phyloP scores from a whole-genome alignment of 2,888 invertebrate genomes.

The Papilio demoleus region DNA sequence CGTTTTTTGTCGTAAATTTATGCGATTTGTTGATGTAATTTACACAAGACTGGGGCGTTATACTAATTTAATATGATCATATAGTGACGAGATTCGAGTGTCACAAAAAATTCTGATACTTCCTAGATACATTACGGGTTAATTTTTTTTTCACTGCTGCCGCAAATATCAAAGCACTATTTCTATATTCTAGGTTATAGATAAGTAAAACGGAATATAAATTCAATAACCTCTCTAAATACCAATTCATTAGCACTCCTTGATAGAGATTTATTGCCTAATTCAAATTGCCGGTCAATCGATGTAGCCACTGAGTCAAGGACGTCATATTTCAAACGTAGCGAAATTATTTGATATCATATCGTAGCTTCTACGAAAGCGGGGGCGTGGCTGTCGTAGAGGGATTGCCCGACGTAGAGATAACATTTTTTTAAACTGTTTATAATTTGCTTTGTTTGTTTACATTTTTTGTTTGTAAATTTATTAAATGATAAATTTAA shows the following conservation, averaged over 20 bases:
- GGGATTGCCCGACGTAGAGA: slow-evolving; percentile 23
- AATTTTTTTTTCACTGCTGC: no score
- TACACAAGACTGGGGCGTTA: no score
- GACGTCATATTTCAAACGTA: slow-evolving; percentile 34
- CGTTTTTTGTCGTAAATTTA: no score
- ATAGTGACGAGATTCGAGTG: no score
- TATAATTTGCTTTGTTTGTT: background rate
- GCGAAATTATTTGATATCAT: slow-evolving; percentile 34
- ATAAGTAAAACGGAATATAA: no score
- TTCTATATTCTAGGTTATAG: no score
- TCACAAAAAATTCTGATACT: no score
- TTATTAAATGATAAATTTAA: background rate
- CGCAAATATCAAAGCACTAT: no score
- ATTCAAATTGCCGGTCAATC: slow-evolving; percentile 14
- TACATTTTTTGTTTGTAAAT: background rate
- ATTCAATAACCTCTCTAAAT: background rate
- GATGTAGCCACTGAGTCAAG: slow-evolving; percentile 22
- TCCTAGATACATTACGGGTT: no score
- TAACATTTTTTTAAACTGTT: background rate
- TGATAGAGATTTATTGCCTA: slow-evolving; percentile 22
- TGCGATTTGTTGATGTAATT: no score
- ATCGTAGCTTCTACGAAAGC: slow-evolving; percentile 36
- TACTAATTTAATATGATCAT: no score
- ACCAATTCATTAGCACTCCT: slow-evolving; percentile 19
- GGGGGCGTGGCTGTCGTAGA: slow-evolving; percentile 50